Evolutionary conservation across 2,888 invertebrate genomes (phyloP), one percentile per base, ranked within the genome.

Genomic region (Clostera curtula): DNA sequence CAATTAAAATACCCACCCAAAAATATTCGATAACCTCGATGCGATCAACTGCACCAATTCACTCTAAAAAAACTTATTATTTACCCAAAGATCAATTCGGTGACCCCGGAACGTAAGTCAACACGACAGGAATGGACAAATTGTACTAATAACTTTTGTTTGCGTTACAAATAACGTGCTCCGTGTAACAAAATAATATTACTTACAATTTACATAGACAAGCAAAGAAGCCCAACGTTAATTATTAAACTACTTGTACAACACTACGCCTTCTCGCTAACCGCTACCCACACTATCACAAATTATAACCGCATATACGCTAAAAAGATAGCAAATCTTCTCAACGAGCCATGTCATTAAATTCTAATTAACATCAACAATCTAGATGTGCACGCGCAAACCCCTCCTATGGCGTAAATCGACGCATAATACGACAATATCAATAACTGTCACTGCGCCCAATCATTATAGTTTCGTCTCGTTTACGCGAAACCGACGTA

Each of bases 371-470:
- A 65, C 68, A 57, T 60, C 59, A 64, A 50, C 60, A 42, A 43
- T 55, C 56, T 49, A 41, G 55, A 60, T 63, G 61, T 53, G 58
- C 60, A 48, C 32, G 57, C 66, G 56, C 64, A 52, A 50, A 56
- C 36, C 49, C 53, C 55, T 56, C 57, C 56, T 56, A 48, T 56
- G 50, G 37, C 59, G 51, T 66, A 67, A 72, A 67, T 67, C 62
- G 56, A 42, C 61, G 51, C 66, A 63, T 68, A 70, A 67, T 71
- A 72, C 64, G 57, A 69, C 67, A 68, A 64, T 77, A 79, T 80
- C 75, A 77, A 80, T 79, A 75, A 71, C 75, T 79, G 77, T 79
- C 79, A 76, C 71, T 76, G 68, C 61, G 43, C 49, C 65, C 68
- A 70, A 77, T 76, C 74, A 72, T 73, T 65, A 71, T 74, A 72